phyloP scores from a whole-genome alignment of 2,113 vertebrate species.

The Sus scrofa region T2T-Sscrofa CM000829.6:30973501-30974000 shows the following conservation, averaged over 20 bases:
- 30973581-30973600: neutral
- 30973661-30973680: neutral
- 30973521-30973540: neutral
- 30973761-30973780: no score
- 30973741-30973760: neutral
- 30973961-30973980: neutral
- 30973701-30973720: neutral
- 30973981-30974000: fast-evolving
- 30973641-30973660: neutral
- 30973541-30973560: neutral
- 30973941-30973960: neutral
- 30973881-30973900: neutral
- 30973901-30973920: neutral
- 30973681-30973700: neutral
- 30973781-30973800: neutral
- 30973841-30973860: neutral
- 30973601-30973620: neutral
- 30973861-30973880: neutral
- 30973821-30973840: neutral
- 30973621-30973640: neutral
- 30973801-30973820: neutral
- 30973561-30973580: neutral
- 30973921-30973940: no score
- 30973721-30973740: no score
- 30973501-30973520: neutral